These are phyloP conservation scores for Harlomillsia oculata DNA, from an alignment of 1,140 invertebrate species.

Conservation along the genomic window DNA sequence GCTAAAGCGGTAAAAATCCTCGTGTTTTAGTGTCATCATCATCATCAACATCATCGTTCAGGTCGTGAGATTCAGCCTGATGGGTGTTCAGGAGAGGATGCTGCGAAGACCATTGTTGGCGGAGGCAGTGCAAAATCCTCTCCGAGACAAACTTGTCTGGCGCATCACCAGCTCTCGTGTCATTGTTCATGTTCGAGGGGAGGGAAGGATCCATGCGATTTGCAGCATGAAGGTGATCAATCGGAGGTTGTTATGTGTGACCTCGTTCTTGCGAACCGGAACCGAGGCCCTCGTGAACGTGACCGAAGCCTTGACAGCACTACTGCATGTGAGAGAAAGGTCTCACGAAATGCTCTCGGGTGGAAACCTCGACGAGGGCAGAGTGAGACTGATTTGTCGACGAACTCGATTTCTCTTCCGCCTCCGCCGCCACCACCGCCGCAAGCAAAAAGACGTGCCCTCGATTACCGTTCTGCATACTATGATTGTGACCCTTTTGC, in stretches of 20 bases:
- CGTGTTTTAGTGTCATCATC: constrained; percentile 18
- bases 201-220: constrained; percentile 9
- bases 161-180: constrained; percentile 24
- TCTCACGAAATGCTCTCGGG: background rate
- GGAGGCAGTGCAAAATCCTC: constrained; percentile 11
- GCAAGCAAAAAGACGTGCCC: constrained; percentile 10
- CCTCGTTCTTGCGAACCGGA: constrained; percentile 28
- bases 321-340: background rate
- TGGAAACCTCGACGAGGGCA: constrained; percentile 22
- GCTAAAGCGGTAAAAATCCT: no score
- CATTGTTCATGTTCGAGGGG: constrained; percentile 29
- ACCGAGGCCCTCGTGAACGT: background rate
- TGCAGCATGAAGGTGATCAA: background rate
- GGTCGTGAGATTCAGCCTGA: background rate
- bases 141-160: constrained; percentile 8
- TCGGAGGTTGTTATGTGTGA: constrained; percentile 27
- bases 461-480: constrained; percentile 7
- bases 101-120: constrained; percentile 8
- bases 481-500: constrained; percentile 12
- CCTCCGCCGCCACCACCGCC: constrained; percentile 11
- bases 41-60: constrained; percentile 17
- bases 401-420: background rate
- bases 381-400: constrained; percentile 27
- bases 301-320: constrained; percentile 24
- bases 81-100: background rate